phyloP scores from a whole-genome alignment of 1,140 invertebrate species.

The Thaumetopoea pityocampa region DNA sequence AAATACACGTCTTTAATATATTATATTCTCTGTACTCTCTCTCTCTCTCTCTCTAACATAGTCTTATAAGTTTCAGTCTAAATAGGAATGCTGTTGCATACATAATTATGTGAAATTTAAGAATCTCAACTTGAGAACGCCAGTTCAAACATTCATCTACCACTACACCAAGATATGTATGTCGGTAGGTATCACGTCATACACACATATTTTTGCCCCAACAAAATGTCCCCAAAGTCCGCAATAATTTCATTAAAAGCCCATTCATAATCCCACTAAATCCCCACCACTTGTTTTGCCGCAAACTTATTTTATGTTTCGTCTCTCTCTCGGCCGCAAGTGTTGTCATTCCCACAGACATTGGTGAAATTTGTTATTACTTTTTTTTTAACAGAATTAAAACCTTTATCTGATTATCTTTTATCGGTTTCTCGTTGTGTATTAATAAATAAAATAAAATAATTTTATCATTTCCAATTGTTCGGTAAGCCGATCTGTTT shows the following conservation, averaged over 20 bases:
- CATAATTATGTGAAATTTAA: no score
- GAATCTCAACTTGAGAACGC: no score
- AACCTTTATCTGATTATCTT: constrained; percentile 65
- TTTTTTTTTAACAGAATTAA: constrained; percentile 48
- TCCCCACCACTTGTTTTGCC: constrained; percentile 10
- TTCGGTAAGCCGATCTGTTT: constrained; percentile 56
- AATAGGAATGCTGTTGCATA: no score
- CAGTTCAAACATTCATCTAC: no score
- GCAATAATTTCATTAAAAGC: constrained; percentile 6
- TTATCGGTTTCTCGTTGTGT: constrained; percentile 28
- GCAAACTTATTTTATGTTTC: constrained; percentile 13
- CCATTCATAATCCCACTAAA: constrained; percentile 4
- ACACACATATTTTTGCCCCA: no score
- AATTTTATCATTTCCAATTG: constrained; percentile 34
- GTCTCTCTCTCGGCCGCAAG: constrained; percentile 28
- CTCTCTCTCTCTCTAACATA: no score
- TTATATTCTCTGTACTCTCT: no score
- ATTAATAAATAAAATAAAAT: constrained; percentile 42
- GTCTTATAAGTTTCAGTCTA: no score
- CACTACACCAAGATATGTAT: no score
- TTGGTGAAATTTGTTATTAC: constrained; percentile 33
- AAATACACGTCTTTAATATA: no score
- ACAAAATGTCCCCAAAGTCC: neutral
- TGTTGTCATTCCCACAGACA: constrained; percentile 43
- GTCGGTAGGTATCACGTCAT: no score